Percentiles rank a stretch among this genome's conserved stretches.
phyloP scores from a whole-genome alignment of 2,113 vertebrate species.

The Periophthalmodon schlosseri region DNA sequence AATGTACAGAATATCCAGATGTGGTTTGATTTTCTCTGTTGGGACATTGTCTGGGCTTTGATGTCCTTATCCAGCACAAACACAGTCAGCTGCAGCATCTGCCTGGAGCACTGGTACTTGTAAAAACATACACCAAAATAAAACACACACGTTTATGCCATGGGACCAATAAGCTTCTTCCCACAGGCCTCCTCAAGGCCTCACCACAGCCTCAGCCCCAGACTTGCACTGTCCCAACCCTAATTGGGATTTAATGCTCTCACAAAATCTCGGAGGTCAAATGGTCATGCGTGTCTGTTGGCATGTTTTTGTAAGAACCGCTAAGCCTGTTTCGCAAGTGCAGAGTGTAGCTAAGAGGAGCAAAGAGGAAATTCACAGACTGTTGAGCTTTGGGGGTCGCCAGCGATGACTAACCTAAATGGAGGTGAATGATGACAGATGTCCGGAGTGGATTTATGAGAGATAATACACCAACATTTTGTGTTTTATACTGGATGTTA shows the following conservation, averaged over 20 bases:
- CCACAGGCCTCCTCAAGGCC: conserved; percentile 62
- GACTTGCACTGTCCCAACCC: conserved; percentile 50
- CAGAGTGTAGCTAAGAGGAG: conserved; percentile 44
- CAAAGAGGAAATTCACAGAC: conserved; percentile 38
- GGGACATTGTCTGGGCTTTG: conserved; percentile 26
- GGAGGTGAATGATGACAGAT: conserved; percentile 63
- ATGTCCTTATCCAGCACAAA: conserved; percentile 29
- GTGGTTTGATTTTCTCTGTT: conserved; percentile 33
- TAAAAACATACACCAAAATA: conserved; percentile 21
- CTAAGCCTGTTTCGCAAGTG: conserved; percentile 40
- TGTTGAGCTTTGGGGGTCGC: conserved; percentile 36
- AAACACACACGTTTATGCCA: conserved; percentile 35
- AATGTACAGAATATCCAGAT: conserved; percentile 50
- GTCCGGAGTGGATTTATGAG: conserved; percentile 58
- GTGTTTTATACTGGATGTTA: conserved; percentile 58
- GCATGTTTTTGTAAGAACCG: conserved; percentile 24
- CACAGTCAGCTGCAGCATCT: conserved; percentile 22
- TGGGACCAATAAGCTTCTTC: conserved; percentile 73
- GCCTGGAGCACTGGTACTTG: conserved; percentile 10
- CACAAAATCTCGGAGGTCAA: conserved; percentile 65
- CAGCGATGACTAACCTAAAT: conserved; percentile 37
- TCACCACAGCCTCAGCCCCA: conserved; percentile 56
- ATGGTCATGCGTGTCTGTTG: conserved; percentile 45
- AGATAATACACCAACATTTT: conserved; percentile 63
- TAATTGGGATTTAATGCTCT: conserved; percentile 78